Percentiles rank a stretch among this genome's conserved stretches.
These are phyloP conservation scores for Centropus unirufus DNA, from an alignment of 2,113 vertebrate genomes.

Conservation along the genomic window DNA sequence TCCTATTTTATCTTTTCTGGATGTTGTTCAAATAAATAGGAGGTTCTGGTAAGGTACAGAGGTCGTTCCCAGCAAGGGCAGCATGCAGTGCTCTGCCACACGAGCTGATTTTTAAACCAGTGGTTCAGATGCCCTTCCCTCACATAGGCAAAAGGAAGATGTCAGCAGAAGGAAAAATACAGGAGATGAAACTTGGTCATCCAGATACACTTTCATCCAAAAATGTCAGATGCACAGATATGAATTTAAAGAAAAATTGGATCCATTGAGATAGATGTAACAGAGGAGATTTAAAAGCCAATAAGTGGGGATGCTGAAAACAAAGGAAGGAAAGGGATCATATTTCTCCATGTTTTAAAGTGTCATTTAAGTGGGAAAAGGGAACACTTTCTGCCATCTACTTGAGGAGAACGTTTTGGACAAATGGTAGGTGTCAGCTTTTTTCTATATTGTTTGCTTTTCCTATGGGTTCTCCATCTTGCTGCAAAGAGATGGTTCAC, in stretches of 20 bases:
- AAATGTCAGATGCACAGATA: not conserved
- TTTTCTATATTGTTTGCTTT: not conserved
- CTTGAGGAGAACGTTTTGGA: not conserved
- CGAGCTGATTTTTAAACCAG: conserved; percentile 38
- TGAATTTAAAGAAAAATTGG: not conserved
- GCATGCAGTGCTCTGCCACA: not conserved
- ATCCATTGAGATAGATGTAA: not conserved
- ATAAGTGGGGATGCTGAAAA: not conserved
- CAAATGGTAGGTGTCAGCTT: not conserved
- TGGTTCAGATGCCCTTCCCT: not conserved
- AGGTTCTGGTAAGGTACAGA: not conserved
- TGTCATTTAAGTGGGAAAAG: not conserved
- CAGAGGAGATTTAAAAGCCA: not conserved
- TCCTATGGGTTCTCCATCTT: not conserved
- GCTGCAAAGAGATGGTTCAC: not conserved
- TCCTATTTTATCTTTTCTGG: conserved; percentile 1
- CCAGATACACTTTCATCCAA: not conserved
- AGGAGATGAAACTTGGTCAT: not conserved
- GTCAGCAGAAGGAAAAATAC: not conserved
- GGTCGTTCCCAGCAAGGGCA: not conserved
- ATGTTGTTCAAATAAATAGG: conserved; percentile 27
- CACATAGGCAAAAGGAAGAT: not conserved
- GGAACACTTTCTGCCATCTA: not conserved
- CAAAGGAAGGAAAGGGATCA: not conserved
- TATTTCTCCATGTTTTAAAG: not conserved